Evolutionary conservation across 1,140 invertebrate genomes (phyloP).

Genomic region (Cheumatopsyche charites): DNA sequence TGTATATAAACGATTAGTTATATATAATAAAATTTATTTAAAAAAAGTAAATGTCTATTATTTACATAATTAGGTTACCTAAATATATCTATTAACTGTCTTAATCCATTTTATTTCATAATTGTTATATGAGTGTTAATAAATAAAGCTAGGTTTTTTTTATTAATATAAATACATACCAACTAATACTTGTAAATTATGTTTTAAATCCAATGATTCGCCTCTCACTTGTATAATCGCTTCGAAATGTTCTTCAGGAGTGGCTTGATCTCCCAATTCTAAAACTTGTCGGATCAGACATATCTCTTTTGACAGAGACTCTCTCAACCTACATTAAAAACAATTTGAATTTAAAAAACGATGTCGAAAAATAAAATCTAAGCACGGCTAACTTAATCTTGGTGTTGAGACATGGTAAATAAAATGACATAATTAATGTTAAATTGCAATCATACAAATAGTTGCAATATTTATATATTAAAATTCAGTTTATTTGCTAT

Average conservation of each 20-base stretch:
- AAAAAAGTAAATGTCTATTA: neutral
- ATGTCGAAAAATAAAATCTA: neutral
- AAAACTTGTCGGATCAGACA: conserved; percentile 56
- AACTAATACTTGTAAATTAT: conserved; percentile 55
- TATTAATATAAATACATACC: conserved; percentile 51
- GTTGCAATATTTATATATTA: neutral
- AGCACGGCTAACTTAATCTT: neutral
- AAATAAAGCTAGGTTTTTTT: no score
- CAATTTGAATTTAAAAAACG: neutral
- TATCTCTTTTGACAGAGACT: conserved; percentile 56
- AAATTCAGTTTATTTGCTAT: no score
- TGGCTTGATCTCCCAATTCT: conserved; percentile 57
- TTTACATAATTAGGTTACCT: neutral
- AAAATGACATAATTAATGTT: neutral
- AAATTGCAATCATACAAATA: neutral
- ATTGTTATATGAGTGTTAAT: no score
- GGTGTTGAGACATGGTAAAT: no score
- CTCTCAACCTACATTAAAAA: conserved; percentile 52
- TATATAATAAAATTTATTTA: neutral
- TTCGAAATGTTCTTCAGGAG: conserved; percentile 59
- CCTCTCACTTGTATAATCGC: conserved; percentile 56
- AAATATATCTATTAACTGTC: neutral
- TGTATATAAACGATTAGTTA: neutral
- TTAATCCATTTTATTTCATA: no score
- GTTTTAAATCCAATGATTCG: conserved; percentile 55